Evolutionary conservation across 2,113 vertebrate genomes (phyloP).

Genomic region (Cebidichthys violaceus): DNA sequence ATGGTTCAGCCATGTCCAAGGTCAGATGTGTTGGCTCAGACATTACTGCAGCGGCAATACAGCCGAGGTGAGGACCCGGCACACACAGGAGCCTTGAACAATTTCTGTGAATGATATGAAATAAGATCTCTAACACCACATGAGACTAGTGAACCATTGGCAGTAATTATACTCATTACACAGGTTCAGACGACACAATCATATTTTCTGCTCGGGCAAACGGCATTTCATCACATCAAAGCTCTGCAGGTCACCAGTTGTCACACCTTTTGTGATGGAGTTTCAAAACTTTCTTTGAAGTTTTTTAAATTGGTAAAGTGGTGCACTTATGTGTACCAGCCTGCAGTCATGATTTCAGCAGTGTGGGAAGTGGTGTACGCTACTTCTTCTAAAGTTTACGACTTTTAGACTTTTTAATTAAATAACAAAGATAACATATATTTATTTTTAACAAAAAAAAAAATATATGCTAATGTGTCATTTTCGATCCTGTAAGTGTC

Average conservation of each 20-base stretch:
- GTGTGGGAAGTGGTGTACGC: too few relatives aligned
- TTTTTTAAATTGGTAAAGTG: background rate
- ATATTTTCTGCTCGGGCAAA: slow-evolving; percentile 15
- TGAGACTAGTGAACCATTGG: slow-evolving; percentile 25
- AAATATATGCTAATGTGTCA: background rate
- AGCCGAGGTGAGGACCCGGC: slow-evolving; percentile 19
- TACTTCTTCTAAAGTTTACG: background rate
- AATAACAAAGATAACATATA: too few relatives aligned
- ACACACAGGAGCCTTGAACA: slow-evolving; percentile 19
- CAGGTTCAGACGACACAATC: slow-evolving; percentile 15
- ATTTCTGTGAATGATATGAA: slow-evolving; percentile 27
- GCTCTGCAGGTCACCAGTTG: slow-evolving; percentile 2
- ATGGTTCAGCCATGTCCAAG: slow-evolving; percentile 44
- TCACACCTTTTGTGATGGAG: background rate
- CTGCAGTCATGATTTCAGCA: background rate
- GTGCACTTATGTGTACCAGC: background rate
- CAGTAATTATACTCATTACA: slow-evolving; percentile 39
- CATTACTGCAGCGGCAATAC: slow-evolving; percentile 22
- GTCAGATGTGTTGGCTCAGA: slow-evolving; percentile 49
- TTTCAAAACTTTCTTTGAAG: slow-evolving; percentile 9
- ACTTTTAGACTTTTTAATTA: too few relatives aligned
- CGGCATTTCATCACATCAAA: slow-evolving; percentile 16
- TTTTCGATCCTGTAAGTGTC: background rate
- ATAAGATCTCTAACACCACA: slow-evolving; percentile 28
- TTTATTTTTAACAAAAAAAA: too few relatives aligned